Evolutionary conservation across 2,797 vertebrate genomes (phyloP), one percentile per base, ranked within the genome.

Genomic region (Rhabdomys pumilio): DNA sequence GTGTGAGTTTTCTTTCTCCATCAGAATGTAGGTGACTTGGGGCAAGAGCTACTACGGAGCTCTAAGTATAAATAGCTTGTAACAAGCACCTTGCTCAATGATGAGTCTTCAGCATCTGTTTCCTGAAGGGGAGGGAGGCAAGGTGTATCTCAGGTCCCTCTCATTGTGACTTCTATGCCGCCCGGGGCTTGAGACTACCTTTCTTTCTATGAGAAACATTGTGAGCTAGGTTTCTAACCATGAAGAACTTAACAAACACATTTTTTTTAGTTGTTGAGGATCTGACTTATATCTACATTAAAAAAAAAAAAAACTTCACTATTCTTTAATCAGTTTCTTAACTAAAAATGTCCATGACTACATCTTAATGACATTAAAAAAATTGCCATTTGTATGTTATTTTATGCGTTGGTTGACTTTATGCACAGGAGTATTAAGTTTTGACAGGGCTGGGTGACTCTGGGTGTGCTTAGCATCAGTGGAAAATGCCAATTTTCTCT

Each of bases 361-460:
- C 79, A 92, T 90, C 26, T 85, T 65, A 79, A 76, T 76, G 67
- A 61, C 83, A n/a, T 47, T 47, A 83, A 92, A 73, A 4, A 24
- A 81, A 65, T n/a, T 61, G 1, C 26, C 6, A 31, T 47, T 31
- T 65, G 41, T 47, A 13, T 47, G 4, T 65, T 65, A 34, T 84
- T 63, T 44, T 47, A 44, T 34, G 29, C 8, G 26, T 31, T 47
- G 26, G 38, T 34, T 84, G 17, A 44, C 59, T 47, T 34, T 84
- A 65, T 6, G 9, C 41, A 11, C 26, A 34, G 26, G 10, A 22
- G 4, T 9, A 47, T 83, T 84, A 63, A 34, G 41, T 65, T 47
- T 47, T 12, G 41, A 34, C 17, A 65, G 59, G n/a, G 59, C 41
- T 59, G 31, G 41, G 12, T 20, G 41, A 65, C 59, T 84, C 31